These are phyloP conservation scores for Tetraneura akinire DNA, from an alignment of 1,140 invertebrate genomes.

Conservation along the genomic window DNA sequence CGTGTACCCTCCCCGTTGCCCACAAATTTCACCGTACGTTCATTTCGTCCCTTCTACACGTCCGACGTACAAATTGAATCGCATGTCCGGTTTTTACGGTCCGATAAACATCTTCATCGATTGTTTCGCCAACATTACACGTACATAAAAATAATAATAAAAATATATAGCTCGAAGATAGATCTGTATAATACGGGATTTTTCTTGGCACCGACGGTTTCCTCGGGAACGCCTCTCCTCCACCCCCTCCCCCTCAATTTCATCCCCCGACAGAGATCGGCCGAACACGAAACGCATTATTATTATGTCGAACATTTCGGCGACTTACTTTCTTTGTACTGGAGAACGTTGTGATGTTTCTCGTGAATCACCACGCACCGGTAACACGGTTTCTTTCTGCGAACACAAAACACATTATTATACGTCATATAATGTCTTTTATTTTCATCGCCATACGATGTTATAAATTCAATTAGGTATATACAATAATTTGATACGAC, in stretches of 20 bases:
- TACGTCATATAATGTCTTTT: too few relatives aligned
- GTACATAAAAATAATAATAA: background rate
- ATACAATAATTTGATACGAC: too few relatives aligned
- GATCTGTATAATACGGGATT: background rate
- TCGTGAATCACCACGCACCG: constrained; percentile 67
- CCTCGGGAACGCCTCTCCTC: background rate
- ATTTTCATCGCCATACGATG: too few relatives aligned
- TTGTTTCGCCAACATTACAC: background rate
- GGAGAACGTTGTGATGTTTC: constrained; percentile 68
- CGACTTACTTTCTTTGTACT: constrained; percentile 69
- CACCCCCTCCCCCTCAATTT: too few relatives aligned
- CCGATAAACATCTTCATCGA: constrained; percentile 35
- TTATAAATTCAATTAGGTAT: too few relatives aligned
- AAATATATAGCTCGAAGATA: background rate
- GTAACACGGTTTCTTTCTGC: constrained; percentile 63
- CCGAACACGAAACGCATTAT: background rate
- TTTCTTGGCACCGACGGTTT: constrained; percentile 24
- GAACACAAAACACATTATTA: constrained; percentile 54
- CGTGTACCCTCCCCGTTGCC: background rate
- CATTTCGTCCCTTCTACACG: background rate
- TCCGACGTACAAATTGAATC: constrained; percentile 17
- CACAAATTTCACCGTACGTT: background rate
- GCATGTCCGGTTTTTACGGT: constrained; percentile 31
- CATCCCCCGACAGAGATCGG: background rate
- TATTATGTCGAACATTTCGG: constrained; percentile 18